These are phyloP conservation scores for Malurus leucopterus DNA, from an alignment of 2,797 vertebrate species.

Conservation along the genomic window DNA sequence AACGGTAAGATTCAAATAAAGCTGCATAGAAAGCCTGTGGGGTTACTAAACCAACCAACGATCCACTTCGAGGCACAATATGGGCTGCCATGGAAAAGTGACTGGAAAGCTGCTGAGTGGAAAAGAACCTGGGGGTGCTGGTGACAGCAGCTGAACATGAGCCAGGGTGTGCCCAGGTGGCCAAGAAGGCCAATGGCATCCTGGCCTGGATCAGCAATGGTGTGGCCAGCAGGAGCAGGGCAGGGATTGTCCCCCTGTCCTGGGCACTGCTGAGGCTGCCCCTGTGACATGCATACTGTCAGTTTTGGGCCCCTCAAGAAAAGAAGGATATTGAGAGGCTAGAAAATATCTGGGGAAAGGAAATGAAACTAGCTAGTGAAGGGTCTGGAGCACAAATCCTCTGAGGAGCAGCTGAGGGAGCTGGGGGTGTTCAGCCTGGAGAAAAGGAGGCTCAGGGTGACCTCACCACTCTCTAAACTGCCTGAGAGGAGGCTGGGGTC, in stretches of 20 bases:
- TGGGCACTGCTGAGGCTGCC: fast-evolving
- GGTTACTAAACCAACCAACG: not conserved
- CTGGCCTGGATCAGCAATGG: not conserved
- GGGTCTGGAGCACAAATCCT: not conserved
- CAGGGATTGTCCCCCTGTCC: fast-evolving
- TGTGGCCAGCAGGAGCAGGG: fast-evolving
- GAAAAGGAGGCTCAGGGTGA: not conserved
- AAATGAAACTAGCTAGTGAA: not conserved
- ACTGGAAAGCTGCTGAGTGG: not conserved
- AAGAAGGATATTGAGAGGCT: not conserved
- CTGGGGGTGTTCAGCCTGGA: not conserved
- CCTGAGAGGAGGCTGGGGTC: not conserved
- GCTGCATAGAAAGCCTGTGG: not conserved
- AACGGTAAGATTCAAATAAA: not conserved
- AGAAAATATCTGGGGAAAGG: not conserved
- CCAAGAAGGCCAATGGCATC: not conserved
- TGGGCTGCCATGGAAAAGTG: not conserved
- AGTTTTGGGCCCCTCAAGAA: not conserved
- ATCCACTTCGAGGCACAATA: not conserved
- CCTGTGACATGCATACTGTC: not conserved
- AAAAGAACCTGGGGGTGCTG: not conserved
- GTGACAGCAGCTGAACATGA: not conserved
- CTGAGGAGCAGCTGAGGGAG: not conserved
- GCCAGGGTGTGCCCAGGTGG: too few species aligned
- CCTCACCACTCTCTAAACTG: not conserved